Conservation (phyloP, 2,888 invertebrate genomes). For the Schizotus pectinicornis region DNA sequence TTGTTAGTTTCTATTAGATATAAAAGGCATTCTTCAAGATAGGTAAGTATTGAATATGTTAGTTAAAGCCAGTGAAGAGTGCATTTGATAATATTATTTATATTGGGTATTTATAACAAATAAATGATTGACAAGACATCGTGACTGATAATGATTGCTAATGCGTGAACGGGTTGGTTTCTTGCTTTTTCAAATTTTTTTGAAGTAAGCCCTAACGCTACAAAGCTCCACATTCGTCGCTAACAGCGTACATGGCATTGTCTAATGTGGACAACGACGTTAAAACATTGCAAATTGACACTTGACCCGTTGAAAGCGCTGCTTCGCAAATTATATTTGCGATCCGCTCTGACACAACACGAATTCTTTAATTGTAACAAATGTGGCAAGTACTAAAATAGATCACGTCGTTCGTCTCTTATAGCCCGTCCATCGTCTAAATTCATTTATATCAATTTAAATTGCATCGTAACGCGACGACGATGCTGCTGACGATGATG, state of each 20-base stretch:
- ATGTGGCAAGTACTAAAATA: slow-evolving; percentile 44
- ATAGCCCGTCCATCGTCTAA: slow-evolving; percentile 30
- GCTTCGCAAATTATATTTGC: slow-evolving; percentile 52
- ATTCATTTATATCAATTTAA: slow-evolving; percentile 52
- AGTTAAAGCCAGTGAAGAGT: too few species aligned
- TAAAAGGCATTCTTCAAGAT: too few species aligned
- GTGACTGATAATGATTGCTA: too few species aligned
- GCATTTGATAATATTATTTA: too few species aligned
- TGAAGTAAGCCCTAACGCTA: too few species aligned
- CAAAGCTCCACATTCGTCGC: slow-evolving; percentile 1
- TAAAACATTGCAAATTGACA: slow-evolving; percentile 55
- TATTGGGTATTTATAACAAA: too few species aligned
- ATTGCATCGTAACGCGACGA: slow-evolving; percentile 37
- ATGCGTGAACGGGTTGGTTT: too few species aligned
- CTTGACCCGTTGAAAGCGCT: slow-evolving; percentile 52
- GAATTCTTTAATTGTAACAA: slow-evolving; percentile 50
- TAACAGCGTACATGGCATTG: slow-evolving; percentile 22
- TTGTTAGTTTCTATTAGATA: too few species aligned
- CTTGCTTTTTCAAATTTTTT: too few species aligned
- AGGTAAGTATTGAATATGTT: too few species aligned
- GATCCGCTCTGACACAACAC: slow-evolving; percentile 40
- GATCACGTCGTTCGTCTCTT: slow-evolving; percentile 25
- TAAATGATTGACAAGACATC: too few species aligned
- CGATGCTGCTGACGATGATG: neutral
- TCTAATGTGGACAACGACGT: slow-evolving; percentile 47